phyloP scores from a whole-genome alignment of 2,113 vertebrate species.

The Dipodomys ordii region DNA sequence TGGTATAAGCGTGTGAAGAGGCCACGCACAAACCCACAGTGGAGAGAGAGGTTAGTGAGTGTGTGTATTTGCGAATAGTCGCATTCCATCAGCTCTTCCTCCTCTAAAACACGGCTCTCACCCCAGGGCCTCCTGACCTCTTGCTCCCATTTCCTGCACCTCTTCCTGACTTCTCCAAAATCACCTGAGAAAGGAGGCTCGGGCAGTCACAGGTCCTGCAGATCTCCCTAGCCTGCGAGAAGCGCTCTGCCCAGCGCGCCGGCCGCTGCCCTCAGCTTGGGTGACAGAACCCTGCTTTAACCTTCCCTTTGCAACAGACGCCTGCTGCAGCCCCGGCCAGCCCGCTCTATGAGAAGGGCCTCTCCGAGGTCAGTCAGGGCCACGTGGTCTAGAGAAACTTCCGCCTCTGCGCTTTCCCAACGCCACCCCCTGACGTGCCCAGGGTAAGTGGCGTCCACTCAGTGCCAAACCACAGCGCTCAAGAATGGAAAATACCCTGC shows the following conservation, averaged over 20 bases:
- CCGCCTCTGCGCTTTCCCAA: too few species aligned
- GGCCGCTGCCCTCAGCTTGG: too few species aligned
- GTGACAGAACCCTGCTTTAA: not conserved
- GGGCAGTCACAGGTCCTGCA: not conserved
- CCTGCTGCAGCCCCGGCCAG: too few species aligned
- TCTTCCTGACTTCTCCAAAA: not conserved
- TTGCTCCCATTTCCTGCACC: rapidly evolving
- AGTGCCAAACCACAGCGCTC: not conserved
- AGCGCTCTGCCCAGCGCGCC: rapidly evolving
- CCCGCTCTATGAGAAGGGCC: not conserved
- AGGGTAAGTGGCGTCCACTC: rapidly evolving
- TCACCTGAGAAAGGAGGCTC: not conserved
- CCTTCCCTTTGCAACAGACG: not conserved
- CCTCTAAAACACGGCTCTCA: not conserved
- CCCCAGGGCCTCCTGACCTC: not conserved
- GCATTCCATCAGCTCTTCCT: rapidly evolving
- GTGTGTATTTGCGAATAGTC: too few species aligned
- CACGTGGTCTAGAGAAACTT: too few species aligned
- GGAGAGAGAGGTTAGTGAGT: not conserved
- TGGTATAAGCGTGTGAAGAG: too few species aligned
- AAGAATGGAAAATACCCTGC: too few species aligned
- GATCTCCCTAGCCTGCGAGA: not conserved
- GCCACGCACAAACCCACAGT: not conserved
- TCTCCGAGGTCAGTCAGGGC: too few species aligned
- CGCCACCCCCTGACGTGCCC: not conserved